Evolutionary conservation across 2,888 invertebrate genomes (phyloP).

Genomic region (Melanostoma scalare): DNA sequence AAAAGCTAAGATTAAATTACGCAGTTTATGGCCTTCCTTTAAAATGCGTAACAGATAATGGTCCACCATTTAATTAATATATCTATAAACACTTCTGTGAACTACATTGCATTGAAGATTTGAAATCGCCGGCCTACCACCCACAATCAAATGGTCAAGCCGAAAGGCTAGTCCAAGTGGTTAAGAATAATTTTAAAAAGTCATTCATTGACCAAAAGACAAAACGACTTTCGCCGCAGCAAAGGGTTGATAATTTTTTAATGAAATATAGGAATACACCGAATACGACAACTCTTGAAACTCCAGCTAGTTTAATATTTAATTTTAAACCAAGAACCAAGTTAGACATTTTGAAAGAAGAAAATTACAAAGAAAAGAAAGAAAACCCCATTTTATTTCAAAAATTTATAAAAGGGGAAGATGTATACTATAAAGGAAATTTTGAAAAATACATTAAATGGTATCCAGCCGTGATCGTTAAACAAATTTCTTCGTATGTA

Average conservation of each 20-base stretch:
- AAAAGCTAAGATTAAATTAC: background rate
- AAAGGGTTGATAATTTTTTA: background rate
- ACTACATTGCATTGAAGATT: conserved; percentile 26
- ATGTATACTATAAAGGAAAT: background rate
- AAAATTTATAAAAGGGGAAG: too few relatives aligned
- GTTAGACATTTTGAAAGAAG: too few relatives aligned
- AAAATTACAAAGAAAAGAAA: background rate
- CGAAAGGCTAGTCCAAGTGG: conserved; percentile 17
- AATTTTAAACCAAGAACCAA: background rate
- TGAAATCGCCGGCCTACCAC: conserved; percentile 21
- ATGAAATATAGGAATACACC: conserved; percentile 3
- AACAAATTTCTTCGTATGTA: too few relatives aligned
- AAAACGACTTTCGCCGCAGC: conserved; percentile 8
- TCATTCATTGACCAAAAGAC: background rate
- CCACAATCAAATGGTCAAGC: conserved; percentile 16
- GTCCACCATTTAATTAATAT: background rate
- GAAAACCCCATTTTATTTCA: background rate
- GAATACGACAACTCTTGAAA: conserved; percentile 1
- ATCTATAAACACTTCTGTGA: conserved; percentile 15
- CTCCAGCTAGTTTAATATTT: conserved; percentile 3
- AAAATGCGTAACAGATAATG: conserved; percentile 8
- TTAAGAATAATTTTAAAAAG: conserved; percentile 4
- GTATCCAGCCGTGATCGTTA: conserved; percentile 2
- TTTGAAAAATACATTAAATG: background rate
- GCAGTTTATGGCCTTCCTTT: conserved; percentile 4